These are phyloP conservation scores for Stichodactyla mertensii DNA, from an alignment of 64 coral and sea anemone genomes.

Conservation along the genomic window DNA sequence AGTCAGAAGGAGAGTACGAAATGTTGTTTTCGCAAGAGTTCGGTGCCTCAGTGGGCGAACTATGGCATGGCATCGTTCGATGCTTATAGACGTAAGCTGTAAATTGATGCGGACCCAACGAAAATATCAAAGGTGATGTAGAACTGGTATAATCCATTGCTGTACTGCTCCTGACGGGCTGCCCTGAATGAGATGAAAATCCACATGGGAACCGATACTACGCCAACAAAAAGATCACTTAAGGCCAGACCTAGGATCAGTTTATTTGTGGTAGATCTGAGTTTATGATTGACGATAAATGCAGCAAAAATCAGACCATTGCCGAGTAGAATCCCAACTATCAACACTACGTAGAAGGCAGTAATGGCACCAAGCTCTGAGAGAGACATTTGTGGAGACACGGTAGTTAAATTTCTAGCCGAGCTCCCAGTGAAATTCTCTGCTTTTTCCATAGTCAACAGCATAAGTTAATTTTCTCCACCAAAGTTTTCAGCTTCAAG, in stretches of 20 bases:
- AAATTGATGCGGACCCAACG: conserved; percentile 48
- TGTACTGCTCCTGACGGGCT: neutral
- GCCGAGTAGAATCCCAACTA: neutral
- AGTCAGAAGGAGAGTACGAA: conserved; percentile 1
- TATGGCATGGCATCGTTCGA: conserved; percentile 57
- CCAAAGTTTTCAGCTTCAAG: neutral
- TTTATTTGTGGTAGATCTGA: conserved; percentile 24
- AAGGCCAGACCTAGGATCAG: conserved; percentile 31
- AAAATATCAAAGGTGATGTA: conserved; percentile 67
- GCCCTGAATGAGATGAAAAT: conserved; percentile 19
- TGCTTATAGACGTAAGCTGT: conserved; percentile 43
- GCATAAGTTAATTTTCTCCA: neutral
- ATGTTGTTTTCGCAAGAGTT: conserved; percentile 10
- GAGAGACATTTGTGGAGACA: neutral
- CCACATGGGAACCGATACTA: conserved; percentile 42
- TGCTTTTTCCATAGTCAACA: neutral
- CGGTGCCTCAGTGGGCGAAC: conserved; percentile 42
- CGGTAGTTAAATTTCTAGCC: neutral
- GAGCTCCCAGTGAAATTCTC: neutral
- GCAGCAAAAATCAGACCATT: conserved; percentile 47
- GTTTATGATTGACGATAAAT: conserved; percentile 26
- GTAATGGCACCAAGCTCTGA: neutral
- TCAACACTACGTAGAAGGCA: conserved; percentile 23
- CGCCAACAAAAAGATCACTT: conserved; percentile 40
- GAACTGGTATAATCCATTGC: conserved; percentile 29